Base-by-base conservation (phyloP, 2,888 invertebrate species). In the Amblyteles armatorius region DNA sequence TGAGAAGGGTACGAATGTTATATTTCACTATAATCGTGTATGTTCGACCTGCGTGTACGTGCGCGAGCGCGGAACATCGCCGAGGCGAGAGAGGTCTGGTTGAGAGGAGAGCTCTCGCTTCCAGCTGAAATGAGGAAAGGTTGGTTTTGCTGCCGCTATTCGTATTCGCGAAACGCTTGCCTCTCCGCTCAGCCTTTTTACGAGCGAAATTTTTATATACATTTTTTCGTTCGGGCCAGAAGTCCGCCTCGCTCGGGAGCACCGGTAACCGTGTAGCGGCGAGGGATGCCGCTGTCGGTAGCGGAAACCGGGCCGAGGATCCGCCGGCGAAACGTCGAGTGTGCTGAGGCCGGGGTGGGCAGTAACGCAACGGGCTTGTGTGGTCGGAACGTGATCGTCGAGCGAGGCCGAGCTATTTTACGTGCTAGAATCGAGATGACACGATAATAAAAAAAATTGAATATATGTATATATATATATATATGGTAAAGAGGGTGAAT, bases 1-100 rank as follows among this genome's bases (percentile, higher is more conserved):
- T 73, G 81, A 77, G 78, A 74, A 78, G 73, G 77, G 80, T 80
- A 60, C 73, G 52, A 69, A 69, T 78, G 81, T 84, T 80, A 72
- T 80, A 84, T 84, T 84, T 76, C 69, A 83, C 74, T 68, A 67
- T 73, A 67, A 36, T 26, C 69, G 55, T 36, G 29, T 33, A 29
- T 63, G 57, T 63, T 63, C 63, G 63, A 29, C 6, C 33, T 33
- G 29, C 29, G 63, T 63, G 29, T 63, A 29, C 29, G 63, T 16
- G 63, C 19, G n/a, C 52, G 52, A 7, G 52, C 2, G 52, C 6
- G n/a, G n/a, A 63, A 63, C 29, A 63, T 48, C 63, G 33, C 2
- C 29, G 63, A 55, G 73, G 13, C 19, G 13, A 40, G 22, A 72
- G 33, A 72, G 33, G 11, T 55, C 71, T 16, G 71, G 50, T 52